Percentiles rank a stretch among this genome's conserved stretches.
phyloP scores from a whole-genome alignment of 35 echinoderm and acorn worm genomes.

The Lytechinus pictus region DNA sequence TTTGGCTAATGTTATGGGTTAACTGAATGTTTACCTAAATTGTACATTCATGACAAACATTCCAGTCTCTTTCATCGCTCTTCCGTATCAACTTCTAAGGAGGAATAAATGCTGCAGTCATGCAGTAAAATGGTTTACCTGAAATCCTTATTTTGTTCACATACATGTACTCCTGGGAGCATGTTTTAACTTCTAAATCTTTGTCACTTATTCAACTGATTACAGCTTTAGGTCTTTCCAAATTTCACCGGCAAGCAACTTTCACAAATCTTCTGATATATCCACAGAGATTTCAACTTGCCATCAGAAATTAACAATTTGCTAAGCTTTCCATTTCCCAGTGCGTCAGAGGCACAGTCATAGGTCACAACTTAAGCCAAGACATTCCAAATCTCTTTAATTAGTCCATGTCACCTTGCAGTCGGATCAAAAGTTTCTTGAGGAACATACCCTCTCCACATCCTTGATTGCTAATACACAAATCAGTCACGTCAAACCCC shows the following conservation, averaged over 20 bases:
- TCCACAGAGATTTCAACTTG: background rate
- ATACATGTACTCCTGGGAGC: background rate
- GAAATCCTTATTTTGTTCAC: background rate
- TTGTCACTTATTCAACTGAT: background rate
- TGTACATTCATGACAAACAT: background rate
- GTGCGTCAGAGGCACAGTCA: background rate
- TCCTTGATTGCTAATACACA: background rate
- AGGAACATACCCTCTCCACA: background rate
- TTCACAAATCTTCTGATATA: background rate
- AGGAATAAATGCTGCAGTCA: background rate
- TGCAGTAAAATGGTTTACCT: background rate
- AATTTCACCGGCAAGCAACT: background rate
- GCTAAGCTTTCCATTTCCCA: background rate
- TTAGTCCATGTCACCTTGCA: slow-evolving; percentile 18
- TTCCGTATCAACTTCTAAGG: background rate
- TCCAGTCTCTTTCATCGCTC: background rate
- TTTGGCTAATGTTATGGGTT: background rate
- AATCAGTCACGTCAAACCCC: slow-evolving; percentile 8
- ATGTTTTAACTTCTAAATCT: background rate
- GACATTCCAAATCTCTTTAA: slow-evolving; percentile 19
- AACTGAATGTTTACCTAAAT: background rate
- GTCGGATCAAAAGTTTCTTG: background rate
- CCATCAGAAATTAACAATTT: background rate
- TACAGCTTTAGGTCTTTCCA: background rate
- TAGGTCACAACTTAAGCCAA: background rate